Percentiles rank a stretch among this genome's conserved stretches.
Evolutionary conservation across 2,888 invertebrate genomes (phyloP).

Genomic region (Muschampia plurimacula): DNA sequence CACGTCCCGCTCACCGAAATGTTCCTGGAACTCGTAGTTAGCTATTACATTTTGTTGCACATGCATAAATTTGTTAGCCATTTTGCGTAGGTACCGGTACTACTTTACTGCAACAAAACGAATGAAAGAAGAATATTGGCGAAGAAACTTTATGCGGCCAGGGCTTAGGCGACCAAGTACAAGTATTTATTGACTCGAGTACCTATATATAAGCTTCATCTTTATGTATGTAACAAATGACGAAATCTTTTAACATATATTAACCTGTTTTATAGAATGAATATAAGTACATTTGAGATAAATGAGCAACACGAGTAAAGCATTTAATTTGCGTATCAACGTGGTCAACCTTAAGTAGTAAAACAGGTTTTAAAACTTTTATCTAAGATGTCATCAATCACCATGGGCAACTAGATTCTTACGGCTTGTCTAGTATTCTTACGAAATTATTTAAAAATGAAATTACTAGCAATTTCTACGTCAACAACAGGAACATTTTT

Average conservation of each 20-base stretch:
- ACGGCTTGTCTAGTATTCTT: no score
- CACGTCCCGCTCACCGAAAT: slow-evolving; percentile 12
- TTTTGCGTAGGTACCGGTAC: background rate
- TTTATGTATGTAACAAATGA: no score
- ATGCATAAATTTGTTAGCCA: slow-evolving; percentile 8
- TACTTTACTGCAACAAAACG: background rate
- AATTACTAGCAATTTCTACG: background rate
- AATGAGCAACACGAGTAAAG: background rate
- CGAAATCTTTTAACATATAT: no score
- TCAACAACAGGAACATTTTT: background rate
- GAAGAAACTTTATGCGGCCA: background rate
- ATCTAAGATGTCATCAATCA: background rate
- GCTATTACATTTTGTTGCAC: slow-evolving; percentile 18
- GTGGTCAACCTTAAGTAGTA: background rate
- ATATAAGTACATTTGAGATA: background rate
- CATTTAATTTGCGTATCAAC: background rate
- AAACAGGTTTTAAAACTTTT: background rate
- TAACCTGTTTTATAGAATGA: no score
- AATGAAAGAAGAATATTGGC: background rate
- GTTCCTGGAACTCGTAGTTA: slow-evolving; percentile 11
- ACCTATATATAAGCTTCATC: no score
- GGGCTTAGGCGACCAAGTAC: background rate
- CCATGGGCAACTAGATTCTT: background rate
- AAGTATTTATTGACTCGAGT: background rate
- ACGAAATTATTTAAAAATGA: background rate